A percentile compares a stretch with the other conserved stretches of the same genome.
Evolutionary conservation across 2,113 vertebrate genomes (phyloP).

Genomic region (Struthidea cinerea): DNA sequence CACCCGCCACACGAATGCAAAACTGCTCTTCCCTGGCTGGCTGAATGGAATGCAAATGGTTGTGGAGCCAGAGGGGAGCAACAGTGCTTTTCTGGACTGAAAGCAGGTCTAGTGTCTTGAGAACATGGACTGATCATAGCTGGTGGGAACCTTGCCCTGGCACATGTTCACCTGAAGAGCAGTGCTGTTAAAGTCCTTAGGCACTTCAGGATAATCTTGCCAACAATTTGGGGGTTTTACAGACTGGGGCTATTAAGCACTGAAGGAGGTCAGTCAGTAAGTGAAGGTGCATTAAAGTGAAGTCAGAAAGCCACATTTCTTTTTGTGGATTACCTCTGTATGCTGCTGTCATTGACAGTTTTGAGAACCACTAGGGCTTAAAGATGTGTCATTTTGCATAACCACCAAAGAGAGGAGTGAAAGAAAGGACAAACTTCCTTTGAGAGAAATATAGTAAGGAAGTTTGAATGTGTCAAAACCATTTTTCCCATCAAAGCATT

Average conservation of each 20-base stretch:
- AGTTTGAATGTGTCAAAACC: constrained; percentile 7
- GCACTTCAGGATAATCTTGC: not conserved
- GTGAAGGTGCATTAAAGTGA: not conserved
- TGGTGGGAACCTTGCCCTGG: not conserved
- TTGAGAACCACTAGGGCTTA: not conserved
- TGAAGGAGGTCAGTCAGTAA: not conserved
- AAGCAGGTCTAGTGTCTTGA: not conserved
- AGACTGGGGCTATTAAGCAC: not conserved
- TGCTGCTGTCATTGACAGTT: not conserved
- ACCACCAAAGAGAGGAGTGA: not conserved
- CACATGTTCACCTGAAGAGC: not conserved
- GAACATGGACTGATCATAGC: not conserved
- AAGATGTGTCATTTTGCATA: not conserved
- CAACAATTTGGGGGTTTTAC: not conserved
- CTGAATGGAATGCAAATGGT: not conserved
- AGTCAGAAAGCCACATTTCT: not conserved
- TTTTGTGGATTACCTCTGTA: not conserved
- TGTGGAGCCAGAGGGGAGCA: not conserved
- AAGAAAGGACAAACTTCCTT: not conserved
- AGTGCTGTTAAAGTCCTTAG: not conserved
- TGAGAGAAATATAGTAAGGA: not conserved
- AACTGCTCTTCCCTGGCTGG: not conserved
- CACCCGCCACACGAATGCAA: rapidly evolving
- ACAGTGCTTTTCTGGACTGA: not conserved
- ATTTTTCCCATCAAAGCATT: not conserved